Evolutionary conservation across 1,140 invertebrate species (phyloP).

Genomic region (Aphelenchoides besseyi): DNA sequence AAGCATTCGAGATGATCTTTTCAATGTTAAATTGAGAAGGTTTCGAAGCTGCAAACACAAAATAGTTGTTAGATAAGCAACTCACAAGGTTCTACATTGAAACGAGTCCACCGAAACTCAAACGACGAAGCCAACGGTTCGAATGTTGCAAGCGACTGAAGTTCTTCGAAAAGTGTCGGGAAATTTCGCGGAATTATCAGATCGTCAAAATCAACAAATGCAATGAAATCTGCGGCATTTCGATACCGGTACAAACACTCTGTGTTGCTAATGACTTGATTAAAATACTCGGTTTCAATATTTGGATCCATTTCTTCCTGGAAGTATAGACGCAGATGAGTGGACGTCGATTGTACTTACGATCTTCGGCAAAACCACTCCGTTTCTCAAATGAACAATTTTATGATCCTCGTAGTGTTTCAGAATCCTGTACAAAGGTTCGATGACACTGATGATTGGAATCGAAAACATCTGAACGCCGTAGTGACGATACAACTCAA

Average conservation of each 20-base stretch:
- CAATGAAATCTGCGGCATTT: constrained; percentile 11
- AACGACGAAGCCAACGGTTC: constrained; percentile 7
- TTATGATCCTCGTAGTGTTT: not conserved
- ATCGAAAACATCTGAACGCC: not conserved
- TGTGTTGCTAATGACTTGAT: not conserved
- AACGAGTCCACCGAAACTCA: constrained; percentile 8
- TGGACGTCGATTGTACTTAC: not conserved
- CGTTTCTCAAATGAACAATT: not conserved
- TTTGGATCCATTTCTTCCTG: constrained; percentile 6
- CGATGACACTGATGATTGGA: not conserved
- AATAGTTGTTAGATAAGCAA: not conserved
- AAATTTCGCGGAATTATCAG: constrained; percentile 11
- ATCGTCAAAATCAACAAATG: constrained; percentile 13
- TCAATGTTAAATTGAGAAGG: not conserved
- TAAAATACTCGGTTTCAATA: constrained; percentile 6
- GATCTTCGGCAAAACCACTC: not conserved
- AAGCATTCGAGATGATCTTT: not conserved
- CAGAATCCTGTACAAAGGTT: not conserved
- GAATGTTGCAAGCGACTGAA: not conserved
- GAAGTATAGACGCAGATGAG: not conserved
- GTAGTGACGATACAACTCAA: not conserved
- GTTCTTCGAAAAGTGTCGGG: not conserved
- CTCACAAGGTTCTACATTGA: not conserved
- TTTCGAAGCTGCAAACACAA: not conserved
- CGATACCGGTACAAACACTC: constrained; percentile 15